Base-by-base conservation (phyloP, 2,113 vertebrate genomes). In the Spea multiplicata region DNA sequence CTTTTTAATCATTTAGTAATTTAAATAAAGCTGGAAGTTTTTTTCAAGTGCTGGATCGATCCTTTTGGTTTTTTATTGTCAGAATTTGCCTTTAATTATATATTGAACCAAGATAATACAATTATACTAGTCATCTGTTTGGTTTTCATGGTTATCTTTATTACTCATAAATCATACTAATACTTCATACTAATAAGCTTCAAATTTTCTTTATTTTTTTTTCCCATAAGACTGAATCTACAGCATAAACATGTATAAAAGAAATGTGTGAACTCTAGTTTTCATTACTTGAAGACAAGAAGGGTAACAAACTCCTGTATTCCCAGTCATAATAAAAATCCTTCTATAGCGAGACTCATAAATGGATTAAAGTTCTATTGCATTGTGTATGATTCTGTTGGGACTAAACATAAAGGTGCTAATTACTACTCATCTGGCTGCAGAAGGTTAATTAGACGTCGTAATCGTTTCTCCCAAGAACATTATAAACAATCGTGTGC, bases 401-500 rank as follows among this genome's bases (percentile, higher is more conserved):
- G 61, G 73, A 75, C 61, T 50, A 10, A 46, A 66, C 64, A 62
- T 66, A 49, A 75, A 75, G 73, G 73, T 75, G 73, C 49, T 75
- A 75, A 75, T 75, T 66, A 62, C 73, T 75, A 30, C 59, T 75
- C 62, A 66, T 65, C 73, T 66, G 73, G 73, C 73, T 75, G 61
- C 10, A 75, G 73, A 75, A 75, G 73, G 73, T 75, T 75, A 75
- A 75, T 75, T 66, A 75, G 73, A 75, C 47, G 59, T 75, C 73
- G 64, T 75, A 50, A 75, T 75, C 73, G 66, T 66, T n/a, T 46
- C 73, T 30, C 66, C 66, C 73, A 66, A 75, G 62, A 75, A 66
- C 47, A 66, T 30, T 30, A 30, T 30, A 30, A 30, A 30, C 30
- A 30, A 30, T 30, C 30, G 30, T 30, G 30, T 30, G 30, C 30